Evolutionary conservation across 2,113 vertebrate species (phyloP), one percentile per base, ranked within the genome.

Genomic region (Melanocharis versteri): DNA sequence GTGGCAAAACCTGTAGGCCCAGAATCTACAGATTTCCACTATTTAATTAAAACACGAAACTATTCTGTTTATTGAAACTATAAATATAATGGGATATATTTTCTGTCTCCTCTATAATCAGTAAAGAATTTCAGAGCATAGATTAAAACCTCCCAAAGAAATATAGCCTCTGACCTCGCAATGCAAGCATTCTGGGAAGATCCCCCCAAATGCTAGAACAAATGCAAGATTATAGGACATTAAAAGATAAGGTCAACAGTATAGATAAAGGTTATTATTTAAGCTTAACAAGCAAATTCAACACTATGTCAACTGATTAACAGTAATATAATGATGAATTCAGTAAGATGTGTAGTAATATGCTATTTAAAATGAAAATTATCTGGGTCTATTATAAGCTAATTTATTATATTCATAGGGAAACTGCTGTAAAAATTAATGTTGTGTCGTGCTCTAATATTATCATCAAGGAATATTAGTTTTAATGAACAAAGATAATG

Each of bases 381-480:
- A 37, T 93, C 39, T 57, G 27, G 15, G 58, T 64, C 64, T 89
- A 56, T 93, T 94, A 92, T 77, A 37, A 94, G 45, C 21, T 90
- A 35, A 75, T 94, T 88, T 93, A 86, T 94, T 87, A 83, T 73
- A 83, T 92, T 92, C 40, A 45, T 80, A 72, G 53, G 27, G 58
- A 96, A 89, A 89, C 33, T 54, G 35, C 45, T 47, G 68, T 78
- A 79, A 95, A 73, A 73, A 87, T 91, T 94, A 94, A 89, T 90
- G 40, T 75, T 90, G 21, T 76, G 78, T 91, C 17, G 0, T 94
- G 71, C 73, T 80, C 83, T 61, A 82, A 61, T 87, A 68, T 84
- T 92, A 78, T 91, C 39, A 91, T 92, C 61, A 95, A 92, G 87
- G 75, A 94, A 76, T 94, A 94, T 91, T 94, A 69, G 71, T 53